These are phyloP conservation scores for Pseudomyrmex cubaensis DNA, from an alignment of 1,140 invertebrate genomes.

Conservation along the genomic window DNA sequence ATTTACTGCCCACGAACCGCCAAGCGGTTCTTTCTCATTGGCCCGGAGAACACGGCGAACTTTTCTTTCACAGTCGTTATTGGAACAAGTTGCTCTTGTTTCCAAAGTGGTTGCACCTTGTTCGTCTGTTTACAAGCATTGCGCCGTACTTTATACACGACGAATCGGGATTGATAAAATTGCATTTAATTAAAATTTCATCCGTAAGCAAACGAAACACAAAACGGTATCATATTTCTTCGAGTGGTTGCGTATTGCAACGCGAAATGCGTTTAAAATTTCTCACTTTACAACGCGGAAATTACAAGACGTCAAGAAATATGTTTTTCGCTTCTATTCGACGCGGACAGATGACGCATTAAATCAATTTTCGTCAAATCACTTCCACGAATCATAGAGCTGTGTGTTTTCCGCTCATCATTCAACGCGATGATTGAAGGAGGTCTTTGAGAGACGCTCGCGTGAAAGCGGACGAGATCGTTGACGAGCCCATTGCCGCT, in stretches of 20 bases:
- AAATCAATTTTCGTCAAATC: constrained; percentile 27
- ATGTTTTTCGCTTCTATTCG: background rate
- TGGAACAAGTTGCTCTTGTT: constrained; percentile 52
- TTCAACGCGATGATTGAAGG: constrained; percentile 24
- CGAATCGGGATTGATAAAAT: constrained; percentile 10
- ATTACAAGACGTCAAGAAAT: background rate
- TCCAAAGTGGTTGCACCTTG: constrained; percentile 42
- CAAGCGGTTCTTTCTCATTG: constrained; percentile 36
- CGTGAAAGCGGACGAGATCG: constrained; percentile 30
- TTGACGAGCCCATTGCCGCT: constrained; percentile 61
- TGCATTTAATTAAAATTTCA: constrained; percentile 17
- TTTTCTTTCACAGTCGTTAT: constrained; percentile 49
- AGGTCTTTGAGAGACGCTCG: constrained; percentile 27
- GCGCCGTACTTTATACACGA: background rate
- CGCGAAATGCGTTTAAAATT: background rate
- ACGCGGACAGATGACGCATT: background rate
- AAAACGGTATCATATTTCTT: background rate
- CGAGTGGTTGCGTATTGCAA: background rate
- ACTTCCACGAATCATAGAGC: constrained; percentile 42
- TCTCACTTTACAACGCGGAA: background rate
- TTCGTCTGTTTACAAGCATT: constrained; percentile 6
- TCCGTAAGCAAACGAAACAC: background rate
- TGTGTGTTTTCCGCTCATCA: constrained; percentile 16
- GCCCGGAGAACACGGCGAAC: background rate
- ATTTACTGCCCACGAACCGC: constrained; percentile 59